Conservation (phyloP, 2,888 invertebrate species). For the Euproctis similis region DNA sequence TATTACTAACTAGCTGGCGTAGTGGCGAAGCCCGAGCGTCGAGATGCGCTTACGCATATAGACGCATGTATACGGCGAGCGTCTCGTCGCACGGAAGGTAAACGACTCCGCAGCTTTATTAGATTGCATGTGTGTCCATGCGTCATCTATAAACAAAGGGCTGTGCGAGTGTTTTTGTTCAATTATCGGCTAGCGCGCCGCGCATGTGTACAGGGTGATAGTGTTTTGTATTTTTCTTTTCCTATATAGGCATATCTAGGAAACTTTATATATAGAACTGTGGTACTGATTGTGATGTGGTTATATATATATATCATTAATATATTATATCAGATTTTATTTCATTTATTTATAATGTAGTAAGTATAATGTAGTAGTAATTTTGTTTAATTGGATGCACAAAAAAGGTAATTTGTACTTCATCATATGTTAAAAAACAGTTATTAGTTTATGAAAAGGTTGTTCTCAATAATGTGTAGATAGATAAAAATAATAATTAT, state of each 20-base stretch:
- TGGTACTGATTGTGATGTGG: too few species aligned
- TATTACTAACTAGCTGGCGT: constrained; percentile 48
- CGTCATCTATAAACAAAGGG: constrained; percentile 75
- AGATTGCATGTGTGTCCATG: constrained; percentile 67
- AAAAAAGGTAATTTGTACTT: too few species aligned
- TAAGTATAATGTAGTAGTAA: too few species aligned
- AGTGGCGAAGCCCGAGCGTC: constrained; percentile 27
- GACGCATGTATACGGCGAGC: constrained; percentile 59
- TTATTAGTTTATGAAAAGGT: too few species aligned
- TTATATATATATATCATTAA: too few species aligned
- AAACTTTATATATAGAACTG: too few species aligned
- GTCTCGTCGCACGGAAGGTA: constrained; percentile 70
- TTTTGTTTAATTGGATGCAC: too few species aligned
- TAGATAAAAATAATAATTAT: too few species aligned
- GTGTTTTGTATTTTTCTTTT: constrained; percentile 3
- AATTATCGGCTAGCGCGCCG: constrained; percentile 45
- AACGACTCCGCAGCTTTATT: constrained; percentile 66
- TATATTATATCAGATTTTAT: too few species aligned
- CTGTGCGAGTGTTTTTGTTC: constrained; percentile 55
- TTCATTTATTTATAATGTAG: too few species aligned
- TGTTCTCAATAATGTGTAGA: too few species aligned
- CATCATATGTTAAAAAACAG: too few species aligned
- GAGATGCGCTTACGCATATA: constrained; percentile 60
- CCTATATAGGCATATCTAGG: background rate
- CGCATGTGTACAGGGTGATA: constrained; percentile 20